Base-by-base conservation (phyloP, 2,888 invertebrate genomes). In the Gisinianus flammeolus region DNA sequence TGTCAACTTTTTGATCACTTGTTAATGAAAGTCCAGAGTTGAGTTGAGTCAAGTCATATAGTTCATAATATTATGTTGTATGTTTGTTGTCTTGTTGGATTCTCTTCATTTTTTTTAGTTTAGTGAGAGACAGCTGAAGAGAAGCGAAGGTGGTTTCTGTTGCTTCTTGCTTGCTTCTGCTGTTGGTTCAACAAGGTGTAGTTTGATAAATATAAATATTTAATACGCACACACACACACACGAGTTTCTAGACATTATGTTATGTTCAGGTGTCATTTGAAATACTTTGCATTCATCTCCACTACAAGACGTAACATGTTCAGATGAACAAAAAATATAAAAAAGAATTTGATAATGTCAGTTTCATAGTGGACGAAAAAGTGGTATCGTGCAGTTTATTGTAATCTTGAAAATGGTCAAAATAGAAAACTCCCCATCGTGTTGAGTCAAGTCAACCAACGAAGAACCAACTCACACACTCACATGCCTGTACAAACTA, bases 341-440 rank as follows among this genome's bases (percentile, higher is more conserved):
- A 44, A 19, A 44, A 44, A 44, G 19, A 19, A 16, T 44, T 44
- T 44, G 12, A 44, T 44, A 6, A 44, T 44, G 44, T 44, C 44
- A 44, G 44, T 44, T 2, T 44, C 19, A 35, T 12, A 31, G 28
- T 71, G 31, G 16, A 44, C 58, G 30, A 58, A 58, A 16, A 33
- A 76, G 33, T 56, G 76, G 56, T 16, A 19, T 76, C 76, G 69
- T 69, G 76, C 76, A 68, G 69, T 52, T 76, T 67, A 58, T 68
- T 76, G 76, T 69, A 58, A 69, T 69, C 35, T 67, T 35, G 35
- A 69, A 76, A 76, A 56, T 76, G 76, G 76, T 76, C 76, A 76
- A 76, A 76, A 76, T 76, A 76, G 76, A 76, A 68, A 76, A 76
- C 56, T 56, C 68, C 76, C 76, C 76, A 76, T 76, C 68, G 76